A percentile compares a stretch with the other conserved stretches of the same genome.
These are phyloP conservation scores for Anastrepha obliqua DNA, from an alignment of 1,140 invertebrate genomes.

Conservation along the genomic window DNA sequence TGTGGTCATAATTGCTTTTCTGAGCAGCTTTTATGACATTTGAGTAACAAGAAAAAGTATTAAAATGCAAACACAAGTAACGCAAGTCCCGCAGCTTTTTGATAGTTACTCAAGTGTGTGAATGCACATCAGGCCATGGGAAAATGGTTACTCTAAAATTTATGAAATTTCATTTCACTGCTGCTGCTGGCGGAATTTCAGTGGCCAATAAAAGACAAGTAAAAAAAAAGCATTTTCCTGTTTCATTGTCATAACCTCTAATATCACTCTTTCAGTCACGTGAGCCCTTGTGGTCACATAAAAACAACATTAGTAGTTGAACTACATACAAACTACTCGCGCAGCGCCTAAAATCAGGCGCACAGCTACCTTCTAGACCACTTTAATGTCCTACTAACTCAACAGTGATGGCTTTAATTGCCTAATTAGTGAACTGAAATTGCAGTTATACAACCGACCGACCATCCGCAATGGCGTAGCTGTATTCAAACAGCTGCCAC, in stretches of 20 bases:
- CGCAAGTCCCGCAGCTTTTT: background rate
- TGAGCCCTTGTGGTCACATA: background rate
- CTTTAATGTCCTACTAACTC: slow-evolving; percentile 36
- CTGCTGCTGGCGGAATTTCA: too few relatives aligned
- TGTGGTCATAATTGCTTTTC: background rate
- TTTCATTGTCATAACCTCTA: too few relatives aligned
- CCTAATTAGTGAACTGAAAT: slow-evolving; percentile 30
- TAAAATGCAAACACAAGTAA: background rate
- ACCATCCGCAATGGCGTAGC: too few relatives aligned
- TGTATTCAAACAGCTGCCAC: too few relatives aligned
- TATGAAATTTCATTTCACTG: too few relatives aligned
- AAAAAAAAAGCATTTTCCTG: too few relatives aligned
- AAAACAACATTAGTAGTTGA: background rate
- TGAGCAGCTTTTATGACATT: background rate
- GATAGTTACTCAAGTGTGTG: background rate
- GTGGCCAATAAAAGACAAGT: too few relatives aligned
- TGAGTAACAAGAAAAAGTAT: background rate
- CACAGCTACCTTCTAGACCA: background rate
- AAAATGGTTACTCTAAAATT: too few relatives aligned
- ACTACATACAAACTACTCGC: background rate
- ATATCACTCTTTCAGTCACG: background rate
- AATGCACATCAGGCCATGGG: background rate
- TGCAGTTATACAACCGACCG: background rate
- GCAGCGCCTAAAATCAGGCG: background rate
- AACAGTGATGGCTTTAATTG: slow-evolving; percentile 13